phyloP scores from a whole-genome alignment of 1,140 invertebrate species.

The Zaprionus tsacasi region DNA sequence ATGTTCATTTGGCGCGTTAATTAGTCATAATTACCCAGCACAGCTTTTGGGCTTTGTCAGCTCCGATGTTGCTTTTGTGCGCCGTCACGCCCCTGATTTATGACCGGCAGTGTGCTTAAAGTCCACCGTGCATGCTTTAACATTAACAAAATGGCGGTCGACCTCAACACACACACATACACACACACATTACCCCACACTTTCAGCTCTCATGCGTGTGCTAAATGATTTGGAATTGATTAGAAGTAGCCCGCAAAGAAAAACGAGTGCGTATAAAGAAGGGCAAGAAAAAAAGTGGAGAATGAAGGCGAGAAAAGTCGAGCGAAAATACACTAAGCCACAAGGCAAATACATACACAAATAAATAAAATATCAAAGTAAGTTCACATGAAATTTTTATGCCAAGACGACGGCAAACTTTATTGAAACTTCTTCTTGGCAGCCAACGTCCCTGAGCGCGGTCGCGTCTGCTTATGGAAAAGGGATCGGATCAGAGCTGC shows the following conservation, averaged over 20 bases:
- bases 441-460: constrained; percentile 1
- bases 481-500: constrained; percentile 16
- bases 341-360: constrained; percentile 59
- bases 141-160: constrained; percentile 59
- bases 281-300: background rate
- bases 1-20: constrained; percentile 62
- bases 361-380: constrained; percentile 81
- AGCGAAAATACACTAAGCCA: constrained; percentile 20
- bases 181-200: constrained; percentile 21
- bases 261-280: constrained; percentile 18
- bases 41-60: constrained; percentile 76
- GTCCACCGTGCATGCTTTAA: constrained; percentile 63
- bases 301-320: background rate
- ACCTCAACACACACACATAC: constrained; percentile 10
- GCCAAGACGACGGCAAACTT: constrained; percentile 50
- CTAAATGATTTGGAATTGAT: constrained; percentile 81
- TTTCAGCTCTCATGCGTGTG: constrained; percentile 76
- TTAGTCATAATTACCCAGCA: constrained; percentile 78
- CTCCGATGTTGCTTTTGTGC: constrained; percentile 69
- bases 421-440: constrained; percentile 65
- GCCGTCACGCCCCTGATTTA: constrained; percentile 78
- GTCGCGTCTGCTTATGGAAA: background rate
- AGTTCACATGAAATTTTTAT: constrained; percentile 76
- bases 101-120: constrained; percentile 66
- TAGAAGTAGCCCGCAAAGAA: constrained; percentile 59